Evolutionary conservation across 2,113 vertebrate species (phyloP).

Genomic region (Poeciliopsis retropinna): DNA sequence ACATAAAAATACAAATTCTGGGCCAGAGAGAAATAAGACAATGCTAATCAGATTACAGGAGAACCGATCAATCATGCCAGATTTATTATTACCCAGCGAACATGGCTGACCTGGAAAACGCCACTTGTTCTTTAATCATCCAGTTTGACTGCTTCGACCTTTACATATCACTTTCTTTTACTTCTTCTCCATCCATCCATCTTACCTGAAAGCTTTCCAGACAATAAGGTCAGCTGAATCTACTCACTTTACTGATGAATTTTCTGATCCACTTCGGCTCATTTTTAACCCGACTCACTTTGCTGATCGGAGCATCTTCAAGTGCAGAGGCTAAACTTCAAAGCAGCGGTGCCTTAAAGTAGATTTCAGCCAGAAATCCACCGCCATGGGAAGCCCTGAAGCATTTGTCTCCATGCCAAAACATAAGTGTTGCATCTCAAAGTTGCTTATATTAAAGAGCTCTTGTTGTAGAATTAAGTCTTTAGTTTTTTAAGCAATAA

Average conservation of each 20-base stretch:
- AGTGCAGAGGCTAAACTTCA: neutral
- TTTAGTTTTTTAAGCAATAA: too few species aligned
- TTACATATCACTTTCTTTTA: neutral
- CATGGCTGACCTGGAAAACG: neutral
- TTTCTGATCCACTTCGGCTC: slow-evolving; percentile 5
- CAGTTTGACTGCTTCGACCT: slow-evolving; percentile 2
- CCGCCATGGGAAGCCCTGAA: neutral
- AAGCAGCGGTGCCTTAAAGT: neutral
- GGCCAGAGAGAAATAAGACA: neutral
- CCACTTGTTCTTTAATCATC: slow-evolving; percentile 11
- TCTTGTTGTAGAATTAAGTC: too few species aligned
- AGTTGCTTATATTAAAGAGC: neutral
- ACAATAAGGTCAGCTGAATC: slow-evolving; percentile 4
- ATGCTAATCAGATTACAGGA: slow-evolving; percentile 3
- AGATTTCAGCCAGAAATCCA: neutral
- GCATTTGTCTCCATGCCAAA: neutral
- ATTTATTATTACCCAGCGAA: neutral
- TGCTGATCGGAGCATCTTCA: slow-evolving; percentile 1
- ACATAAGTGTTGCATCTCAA: neutral
- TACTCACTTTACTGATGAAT: slow-evolving; percentile 2
- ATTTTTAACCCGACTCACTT: neutral
- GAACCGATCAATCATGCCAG: slow-evolving; percentile 3
- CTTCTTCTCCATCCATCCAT: neutral
- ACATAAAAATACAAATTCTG: too few species aligned
- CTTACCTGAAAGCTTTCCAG: neutral